A percentile compares a stretch with the other conserved stretches of the same genome.
Conservation (phyloP, 2,797 vertebrate species). For the Scolopax bukidnonensis region DNA sequence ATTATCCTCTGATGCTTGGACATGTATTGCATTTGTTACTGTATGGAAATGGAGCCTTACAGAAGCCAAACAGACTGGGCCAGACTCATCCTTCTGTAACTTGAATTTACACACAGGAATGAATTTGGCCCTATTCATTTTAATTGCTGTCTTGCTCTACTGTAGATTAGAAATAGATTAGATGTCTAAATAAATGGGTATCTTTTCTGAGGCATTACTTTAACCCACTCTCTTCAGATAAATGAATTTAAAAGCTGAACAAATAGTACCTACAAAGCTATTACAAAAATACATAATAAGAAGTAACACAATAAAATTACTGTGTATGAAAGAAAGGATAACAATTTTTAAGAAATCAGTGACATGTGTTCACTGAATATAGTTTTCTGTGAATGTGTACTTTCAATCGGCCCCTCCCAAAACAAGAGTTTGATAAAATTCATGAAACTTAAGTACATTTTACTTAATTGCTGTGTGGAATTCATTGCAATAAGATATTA, state of each 20-base stretch:
- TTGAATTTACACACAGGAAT: background rate
- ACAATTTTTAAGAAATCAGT: background rate
- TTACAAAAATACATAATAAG: background rate
- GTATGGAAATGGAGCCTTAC: constrained; percentile 80
- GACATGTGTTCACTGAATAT: background rate
- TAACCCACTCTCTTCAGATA: constrained; percentile 68
- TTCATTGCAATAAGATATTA: background rate
- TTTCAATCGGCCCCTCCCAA: background rate
- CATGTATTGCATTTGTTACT: constrained; percentile 60
- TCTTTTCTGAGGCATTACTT: background rate
- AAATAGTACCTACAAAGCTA: background rate
- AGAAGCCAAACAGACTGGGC: constrained; percentile 65
- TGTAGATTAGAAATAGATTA: constrained; percentile 4
- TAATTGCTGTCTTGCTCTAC: constrained; percentile 3
- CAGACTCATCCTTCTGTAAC: background rate
- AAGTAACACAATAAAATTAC: background rate
- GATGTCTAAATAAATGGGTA: background rate
- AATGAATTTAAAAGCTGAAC: constrained; percentile 63
- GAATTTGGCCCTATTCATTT: constrained; percentile 19
- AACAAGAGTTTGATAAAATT: background rate
- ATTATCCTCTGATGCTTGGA: constrained; percentile 63
- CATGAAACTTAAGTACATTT: background rate
- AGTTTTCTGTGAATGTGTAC: background rate
- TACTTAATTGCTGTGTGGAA: background rate
- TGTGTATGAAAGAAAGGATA: background rate